Base-by-base conservation (phyloP, 2,797 vertebrate species). In the Myotis planiceps region DNA sequence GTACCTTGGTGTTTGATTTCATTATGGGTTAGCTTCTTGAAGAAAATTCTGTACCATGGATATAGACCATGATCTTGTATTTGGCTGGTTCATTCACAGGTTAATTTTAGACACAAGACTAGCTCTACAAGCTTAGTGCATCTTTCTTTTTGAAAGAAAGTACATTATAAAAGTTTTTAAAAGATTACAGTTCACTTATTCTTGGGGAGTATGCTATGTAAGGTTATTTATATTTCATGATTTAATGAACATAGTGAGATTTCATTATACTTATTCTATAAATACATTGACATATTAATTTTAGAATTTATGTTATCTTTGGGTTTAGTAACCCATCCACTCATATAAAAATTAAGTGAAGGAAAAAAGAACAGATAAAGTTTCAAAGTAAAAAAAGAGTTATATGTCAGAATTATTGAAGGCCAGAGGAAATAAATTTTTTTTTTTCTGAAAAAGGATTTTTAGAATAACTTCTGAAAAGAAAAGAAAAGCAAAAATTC, bases 341-440 rank as follows among this genome's bases (percentile, higher is more conserved):
- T 55, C 39, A 47, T 69, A 74, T 58, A 55, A 39, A 86, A 86
- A 49, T 55, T 79, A 82, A 94, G 14, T 32, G 12, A 92, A 82
- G 16, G n/a, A 25, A 74, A 39, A 66, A 87, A 90, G 86, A 45
- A n/a, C 37, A 95, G 74, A 69, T 84, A 53, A 34, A 71, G 1
- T 71, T 92, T 84, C 32, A 94, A 88, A 74, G 55, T 53, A 21
- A 71, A 68, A 63, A 80, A 85, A 58, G 69, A 49, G 2, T 55
- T 85, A 92, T 74, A 51, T 91, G 29, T 63, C 42, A 81, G 78
- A 66, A 75, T 84, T 89, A 66, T 75, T 92, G 37, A 97, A 83
- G n/a, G 9, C 58, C 29, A 90, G 39, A 68, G 42, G 66, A 90
- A 84, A 85, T 5, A 55, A 15, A 4, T 34, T 63, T 90, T 96